phyloP scores from a whole-genome alignment of 2,113 vertebrate species.

The Neopipo cinnamomea region DNA sequence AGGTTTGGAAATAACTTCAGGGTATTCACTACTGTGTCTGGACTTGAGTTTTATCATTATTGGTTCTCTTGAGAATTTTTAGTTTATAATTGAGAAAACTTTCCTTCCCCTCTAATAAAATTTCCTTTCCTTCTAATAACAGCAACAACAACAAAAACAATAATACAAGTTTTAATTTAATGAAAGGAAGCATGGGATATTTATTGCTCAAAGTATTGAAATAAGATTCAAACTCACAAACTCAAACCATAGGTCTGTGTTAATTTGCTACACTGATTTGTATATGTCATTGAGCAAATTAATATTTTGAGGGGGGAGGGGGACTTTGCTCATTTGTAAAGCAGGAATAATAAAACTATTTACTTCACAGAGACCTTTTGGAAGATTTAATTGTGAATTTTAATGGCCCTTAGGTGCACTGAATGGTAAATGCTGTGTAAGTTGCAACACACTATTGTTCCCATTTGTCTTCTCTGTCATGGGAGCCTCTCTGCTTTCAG shows the following conservation, averaged over 20 bases:
- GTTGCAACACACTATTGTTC: not conserved
- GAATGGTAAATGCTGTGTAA: not conserved
- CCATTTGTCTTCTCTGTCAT: conserved; percentile 11
- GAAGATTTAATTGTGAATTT: not conserved
- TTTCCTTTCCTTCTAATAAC: not conserved
- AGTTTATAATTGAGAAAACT: not conserved
- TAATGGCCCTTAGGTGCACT: not conserved
- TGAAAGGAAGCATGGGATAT: not conserved
- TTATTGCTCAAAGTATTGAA: not conserved
- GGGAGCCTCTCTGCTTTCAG: not conserved
- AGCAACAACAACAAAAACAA: not conserved
- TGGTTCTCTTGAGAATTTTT: not conserved
- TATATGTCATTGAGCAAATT: not conserved
- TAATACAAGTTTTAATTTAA: not conserved
- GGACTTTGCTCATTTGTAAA: not conserved
- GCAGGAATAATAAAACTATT: not conserved
- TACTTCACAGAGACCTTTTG: not conserved
- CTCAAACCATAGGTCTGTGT: not conserved
- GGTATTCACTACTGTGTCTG: not conserved
- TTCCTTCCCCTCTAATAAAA: not conserved
- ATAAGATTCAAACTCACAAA: not conserved
- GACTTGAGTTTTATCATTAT: not conserved
- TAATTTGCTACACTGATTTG: not conserved
- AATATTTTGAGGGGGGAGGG: not conserved
- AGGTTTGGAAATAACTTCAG: not conserved